A percentile compares a stretch with the other conserved stretches of the same genome.
These are phyloP conservation scores for Bradynema listronoti DNA, from an alignment of 1,140 invertebrate genomes.

Conservation along the genomic window DNA sequence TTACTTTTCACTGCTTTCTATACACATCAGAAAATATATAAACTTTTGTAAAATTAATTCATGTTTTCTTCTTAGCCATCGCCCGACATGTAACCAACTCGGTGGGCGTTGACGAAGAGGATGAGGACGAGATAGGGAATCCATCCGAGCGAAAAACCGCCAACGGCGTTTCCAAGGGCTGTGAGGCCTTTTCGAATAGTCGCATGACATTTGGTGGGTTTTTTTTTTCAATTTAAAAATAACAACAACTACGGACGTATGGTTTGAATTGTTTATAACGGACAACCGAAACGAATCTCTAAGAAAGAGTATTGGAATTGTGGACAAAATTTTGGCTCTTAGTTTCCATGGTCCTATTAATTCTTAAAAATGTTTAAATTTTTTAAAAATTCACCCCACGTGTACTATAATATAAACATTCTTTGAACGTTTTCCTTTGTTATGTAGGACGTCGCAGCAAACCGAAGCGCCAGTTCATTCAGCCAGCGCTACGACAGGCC, in stretches of 20 bases:
- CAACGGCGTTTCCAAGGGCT: slow-evolving; percentile 10
- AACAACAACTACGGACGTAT: slow-evolving; percentile 4
- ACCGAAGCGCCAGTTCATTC: slow-evolving; percentile 48
- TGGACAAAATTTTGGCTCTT: background rate
- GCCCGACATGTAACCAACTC: too few species aligned
- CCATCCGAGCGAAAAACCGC: background rate
- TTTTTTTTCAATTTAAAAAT: slow-evolving; percentile 3
- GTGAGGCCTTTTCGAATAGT: slow-evolving; percentile 47
- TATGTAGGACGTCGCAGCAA: slow-evolving; percentile 43
- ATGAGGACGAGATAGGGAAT: slow-evolving; percentile 28
- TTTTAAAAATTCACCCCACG: background rate
- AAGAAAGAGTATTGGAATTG: background rate
- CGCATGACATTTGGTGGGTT: slow-evolving; percentile 50
- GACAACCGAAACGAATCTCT: too few species aligned
- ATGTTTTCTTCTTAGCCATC: too few species aligned
- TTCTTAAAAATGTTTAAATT: slow-evolving; percentile 7
- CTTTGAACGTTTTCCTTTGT: slow-evolving; percentile 3
- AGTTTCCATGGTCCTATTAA: background rate
- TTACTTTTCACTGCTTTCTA: too few species aligned
- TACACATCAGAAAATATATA: too few species aligned
- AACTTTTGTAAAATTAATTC: too few species aligned
- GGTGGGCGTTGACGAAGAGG: slow-evolving; percentile 20
- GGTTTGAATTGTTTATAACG: too few species aligned
- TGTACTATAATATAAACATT: background rate
- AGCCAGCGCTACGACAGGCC: slow-evolving; percentile 50